Base-by-base conservation (phyloP, 2,888 invertebrate species). In the Arctia plantaginis region DNA sequence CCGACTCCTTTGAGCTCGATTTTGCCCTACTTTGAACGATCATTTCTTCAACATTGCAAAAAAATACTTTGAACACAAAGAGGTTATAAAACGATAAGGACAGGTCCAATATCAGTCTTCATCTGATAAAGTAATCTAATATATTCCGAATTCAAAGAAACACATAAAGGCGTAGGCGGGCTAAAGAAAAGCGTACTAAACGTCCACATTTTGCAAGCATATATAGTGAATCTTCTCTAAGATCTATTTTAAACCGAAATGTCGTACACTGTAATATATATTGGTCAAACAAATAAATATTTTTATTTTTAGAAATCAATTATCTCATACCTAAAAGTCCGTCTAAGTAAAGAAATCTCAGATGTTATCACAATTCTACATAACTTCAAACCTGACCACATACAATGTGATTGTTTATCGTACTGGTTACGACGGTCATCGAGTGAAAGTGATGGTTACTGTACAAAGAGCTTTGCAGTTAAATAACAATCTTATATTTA, bases 401-500 rank as follows among this genome's bases (percentile, higher is more conserved):
- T 78, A 79, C 82, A 84, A 80, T 75, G 74, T 79, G 75, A 64
- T 78, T 73, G 78, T 80, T 84, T 80, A 83, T 84, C 76, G 75
- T 68, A 76, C 77, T 73, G 51, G 76, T 78, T 80, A 77, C 71
- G 71, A 79, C 74, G 76, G 44, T 44, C 74, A 74, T 68, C 44
- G 20, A 80, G 84, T 82, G 84, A 84, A 84, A 84, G 84, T 85
- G 76, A 84, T 84, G 73, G 80, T 74, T 72, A 67, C 47, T 76
- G 73, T 71, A 72, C 76, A 76, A 15, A 64, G 7, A 65, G 0
- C 33, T 20, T n/a, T 18, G 30, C 69, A 77, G 35, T 10, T 13
- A n/a, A 79, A 81, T 76, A 66, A 67, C 41, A 69, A 75, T 76
- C 72, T 44, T 78, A 77, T 33, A 3, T 0, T 0, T 13, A 0